Evolutionary conservation across 1,140 invertebrate species (phyloP), one percentile per base, ranked within the genome.

Genomic region (Drosophila saltans): DNA sequence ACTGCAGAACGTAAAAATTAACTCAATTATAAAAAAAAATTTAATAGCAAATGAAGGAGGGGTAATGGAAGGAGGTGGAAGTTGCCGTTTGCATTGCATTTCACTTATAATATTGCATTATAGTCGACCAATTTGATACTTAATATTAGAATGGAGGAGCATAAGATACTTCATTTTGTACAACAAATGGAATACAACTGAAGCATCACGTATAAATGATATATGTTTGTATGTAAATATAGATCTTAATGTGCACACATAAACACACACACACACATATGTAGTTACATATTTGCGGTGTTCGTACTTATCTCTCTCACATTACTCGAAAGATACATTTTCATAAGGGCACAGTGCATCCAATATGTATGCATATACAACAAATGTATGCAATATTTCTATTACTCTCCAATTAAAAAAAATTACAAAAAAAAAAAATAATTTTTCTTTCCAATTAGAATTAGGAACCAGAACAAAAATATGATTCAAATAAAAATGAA

Each of bases 1-100:
- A 88, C 8, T 82, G 83, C 83, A 86, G 80, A 86, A 74, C 76
- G 66, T 80, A 64, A 64, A 89, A 86, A 88, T 86, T 82, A 73
- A 57, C 28, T 30, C 55, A 57, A 28, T 57, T 57, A 33, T 30
- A 57, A 57, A 57, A 30, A 56, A 26, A 55, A 11, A 30, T n/a
- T 33, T n/a, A 52, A 52, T 36, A 36, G 33, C 33, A 36, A 6
- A 36, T 36, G 33, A 6, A 36, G 33, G 33, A 10, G 21, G 21
- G 45, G 45, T 30, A 30, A 30, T 2, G n/a, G 10, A 16, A 24
- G 61, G 48, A 60, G 56, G 58, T 60, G 56, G 60, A 58, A 72
- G 40, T 65, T 45, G 62, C 59, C 43, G 9, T 41, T 41, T 55
- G 39, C 56, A 21, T 43, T 30, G 30, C 59, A 69, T 72, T 81